Percentiles rank a stretch among this genome's conserved stretches.
These are phyloP conservation scores for Camponotus vicinus DNA, from an alignment of 1,140 invertebrate genomes.

Conservation along the genomic window DNA sequence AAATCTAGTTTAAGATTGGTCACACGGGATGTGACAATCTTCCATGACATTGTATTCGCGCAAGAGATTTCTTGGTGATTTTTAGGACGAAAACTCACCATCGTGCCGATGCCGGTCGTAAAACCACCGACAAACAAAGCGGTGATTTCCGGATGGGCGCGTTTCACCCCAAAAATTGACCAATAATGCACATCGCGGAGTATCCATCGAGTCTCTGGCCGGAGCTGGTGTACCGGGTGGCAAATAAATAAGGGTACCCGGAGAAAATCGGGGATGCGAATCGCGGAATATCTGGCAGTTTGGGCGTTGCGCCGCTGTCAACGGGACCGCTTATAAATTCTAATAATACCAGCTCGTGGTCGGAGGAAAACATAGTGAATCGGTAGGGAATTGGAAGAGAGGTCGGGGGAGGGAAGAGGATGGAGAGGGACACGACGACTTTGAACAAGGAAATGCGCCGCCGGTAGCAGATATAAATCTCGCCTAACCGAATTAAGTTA, in stretches of 20 bases:
- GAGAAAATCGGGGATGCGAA: conserved; percentile 61
- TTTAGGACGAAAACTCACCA: conserved; percentile 63
- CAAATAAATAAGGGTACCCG: conserved; percentile 78
- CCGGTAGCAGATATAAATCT: conserved; percentile 78
- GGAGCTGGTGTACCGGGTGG: conserved; percentile 57
- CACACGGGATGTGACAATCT: background rate
- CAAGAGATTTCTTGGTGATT: conserved; percentile 65
- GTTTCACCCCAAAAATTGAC: conserved; percentile 80
- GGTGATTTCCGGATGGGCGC: conserved; percentile 81
- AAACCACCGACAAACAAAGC: conserved; percentile 82
- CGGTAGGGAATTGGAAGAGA: conserved; percentile 31
- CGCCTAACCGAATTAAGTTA: conserved; percentile 79
- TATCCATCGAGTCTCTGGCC: conserved; percentile 34
- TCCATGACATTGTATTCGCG: background rate
- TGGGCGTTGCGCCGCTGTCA: conserved; percentile 78
- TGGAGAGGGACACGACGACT: conserved; percentile 29
- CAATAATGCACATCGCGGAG: conserved; percentile 74
- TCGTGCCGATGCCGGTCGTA: conserved; percentile 57
- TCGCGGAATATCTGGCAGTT: conserved; percentile 71
- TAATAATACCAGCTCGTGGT: conserved; percentile 75
- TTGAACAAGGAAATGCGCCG: conserved; percentile 62
- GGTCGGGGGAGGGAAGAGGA: background rate
- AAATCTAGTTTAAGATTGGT: background rate
- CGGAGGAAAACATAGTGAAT: conserved; percentile 47
- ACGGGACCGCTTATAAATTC: conserved; percentile 79